These are phyloP conservation scores for Orthonyx spaldingii DNA, from an alignment of 2,113 vertebrate species.

Conservation along the genomic window DNA sequence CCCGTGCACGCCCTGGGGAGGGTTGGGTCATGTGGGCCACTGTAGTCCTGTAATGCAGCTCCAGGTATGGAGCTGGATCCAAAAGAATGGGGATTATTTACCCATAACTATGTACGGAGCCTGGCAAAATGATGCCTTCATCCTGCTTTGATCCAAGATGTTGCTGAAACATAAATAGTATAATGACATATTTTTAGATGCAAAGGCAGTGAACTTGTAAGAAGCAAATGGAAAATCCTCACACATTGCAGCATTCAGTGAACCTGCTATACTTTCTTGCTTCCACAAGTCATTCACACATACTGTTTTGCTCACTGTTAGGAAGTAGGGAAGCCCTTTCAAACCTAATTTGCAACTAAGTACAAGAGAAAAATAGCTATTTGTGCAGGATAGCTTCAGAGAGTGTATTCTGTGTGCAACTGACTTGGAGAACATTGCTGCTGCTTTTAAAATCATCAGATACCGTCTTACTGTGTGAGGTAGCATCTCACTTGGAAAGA, in stretches of 20 bases:
- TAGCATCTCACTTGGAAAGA: not conserved
- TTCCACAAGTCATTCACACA: not conserved
- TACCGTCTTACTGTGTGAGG: not conserved
- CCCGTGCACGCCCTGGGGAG: rapidly evolving
- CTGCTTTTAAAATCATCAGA: not conserved
- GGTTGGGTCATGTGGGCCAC: not conserved
- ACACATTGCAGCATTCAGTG: not conserved
- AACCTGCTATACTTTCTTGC: not conserved
- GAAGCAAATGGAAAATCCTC: not conserved
- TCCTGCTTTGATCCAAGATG: not conserved
- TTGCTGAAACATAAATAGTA: not conserved
- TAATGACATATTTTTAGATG: not conserved
- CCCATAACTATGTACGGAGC: not conserved
- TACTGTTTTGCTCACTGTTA: not conserved
- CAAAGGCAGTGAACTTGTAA: not conserved
- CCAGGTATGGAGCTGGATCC: not conserved
- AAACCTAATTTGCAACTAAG: not conserved
- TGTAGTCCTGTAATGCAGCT: not conserved
- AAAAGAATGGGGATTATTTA: not conserved
- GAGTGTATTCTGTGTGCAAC: not conserved
- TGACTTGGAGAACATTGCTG: not conserved
- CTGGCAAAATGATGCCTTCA: not conserved
- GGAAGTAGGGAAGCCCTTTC: not conserved
- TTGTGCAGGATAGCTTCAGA: not conserved
- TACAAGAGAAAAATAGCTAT: not conserved